Percentiles rank a stretch among this genome's conserved stretches.
These are phyloP conservation scores for Aurelia aurita DNA, from an alignment of 30 jellyfish, hydroid and myxozoan genomes.

Conservation along the genomic window DNA sequence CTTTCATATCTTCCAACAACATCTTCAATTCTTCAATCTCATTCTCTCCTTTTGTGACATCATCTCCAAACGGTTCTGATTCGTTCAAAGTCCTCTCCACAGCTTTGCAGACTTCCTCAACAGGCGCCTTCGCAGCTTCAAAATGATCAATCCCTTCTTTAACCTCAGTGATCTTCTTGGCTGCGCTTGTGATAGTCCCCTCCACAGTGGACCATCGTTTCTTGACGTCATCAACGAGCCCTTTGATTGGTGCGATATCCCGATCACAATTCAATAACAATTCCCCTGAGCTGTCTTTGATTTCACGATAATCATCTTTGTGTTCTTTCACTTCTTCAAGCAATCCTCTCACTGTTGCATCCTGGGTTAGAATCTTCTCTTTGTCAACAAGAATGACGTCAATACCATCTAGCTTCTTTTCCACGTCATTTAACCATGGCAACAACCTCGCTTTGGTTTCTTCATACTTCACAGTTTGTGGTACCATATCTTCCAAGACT, in stretches of 20 bases:
- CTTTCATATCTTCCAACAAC: conserved; percentile 70
- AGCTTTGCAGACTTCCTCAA: conserved; percentile 76
- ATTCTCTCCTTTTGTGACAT: conserved; percentile 62
- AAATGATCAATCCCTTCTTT: conserved; percentile 51
- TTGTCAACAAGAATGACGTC: conserved; percentile 79
- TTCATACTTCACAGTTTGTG: conserved; percentile 51
- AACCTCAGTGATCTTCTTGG: conserved; percentile 71
- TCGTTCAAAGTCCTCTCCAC: conserved; percentile 64
- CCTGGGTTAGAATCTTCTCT: conserved; percentile 67
- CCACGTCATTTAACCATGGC: conserved; percentile 85
- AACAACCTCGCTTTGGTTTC: conserved; percentile 23
- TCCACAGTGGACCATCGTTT: conserved; percentile 53
- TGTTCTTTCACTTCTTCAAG: conserved; percentile 67
- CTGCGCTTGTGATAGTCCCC: conserved; percentile 49
- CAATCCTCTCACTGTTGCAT: conserved; percentile 37
- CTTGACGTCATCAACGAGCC: conserved; percentile 55
- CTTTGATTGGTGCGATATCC: conserved; percentile 87
- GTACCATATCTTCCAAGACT: conserved; percentile 74
- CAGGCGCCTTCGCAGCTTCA: conserved; percentile 59
- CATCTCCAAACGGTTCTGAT: conserved; percentile 76
- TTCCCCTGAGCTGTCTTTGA: conserved; percentile 37
- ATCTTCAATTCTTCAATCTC: conserved; percentile 69
- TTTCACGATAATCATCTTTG: conserved; percentile 40
- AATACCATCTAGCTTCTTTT: conserved; percentile 63
- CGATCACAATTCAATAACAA: conserved; percentile 74